Evolutionary conservation across 2,113 vertebrate genomes (phyloP).

Genomic region (Propithecus coquereli): DNA sequence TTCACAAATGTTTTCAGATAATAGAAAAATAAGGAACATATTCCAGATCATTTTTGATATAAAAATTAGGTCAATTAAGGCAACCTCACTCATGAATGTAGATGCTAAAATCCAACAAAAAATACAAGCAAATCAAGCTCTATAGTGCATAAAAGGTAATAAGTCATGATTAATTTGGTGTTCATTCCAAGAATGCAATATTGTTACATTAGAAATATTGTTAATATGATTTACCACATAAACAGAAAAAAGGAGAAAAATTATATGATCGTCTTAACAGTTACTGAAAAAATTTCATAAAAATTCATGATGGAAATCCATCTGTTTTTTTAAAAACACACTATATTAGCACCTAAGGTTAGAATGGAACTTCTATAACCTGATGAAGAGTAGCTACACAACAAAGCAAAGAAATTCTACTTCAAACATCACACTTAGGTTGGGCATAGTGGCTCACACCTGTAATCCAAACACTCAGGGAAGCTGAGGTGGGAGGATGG

Average conservation of each 20-base stretch:
- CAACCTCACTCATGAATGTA: not conserved
- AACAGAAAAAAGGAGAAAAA: not conserved
- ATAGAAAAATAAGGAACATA: not conserved
- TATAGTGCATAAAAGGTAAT: not conserved
- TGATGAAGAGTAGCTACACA: not conserved
- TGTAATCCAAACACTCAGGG: too few relatives aligned
- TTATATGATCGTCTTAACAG: not conserved
- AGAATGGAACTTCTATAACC: not conserved
- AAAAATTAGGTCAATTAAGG: not conserved
- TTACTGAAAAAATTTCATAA: not conserved
- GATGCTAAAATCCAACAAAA: not conserved
- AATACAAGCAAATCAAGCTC: not conserved
- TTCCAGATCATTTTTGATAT: not conserved
- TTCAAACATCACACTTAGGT: too few relatives aligned
- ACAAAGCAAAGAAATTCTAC: not conserved
- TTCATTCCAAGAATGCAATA: not conserved
- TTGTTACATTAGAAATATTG: not conserved
- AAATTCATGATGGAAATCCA: not conserved
- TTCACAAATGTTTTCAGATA: not conserved
- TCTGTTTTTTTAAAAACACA: not conserved
- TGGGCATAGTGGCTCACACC: too few relatives aligned
- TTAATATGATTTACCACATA: not conserved
- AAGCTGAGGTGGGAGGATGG: too few relatives aligned
- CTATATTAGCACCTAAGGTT: not conserved
- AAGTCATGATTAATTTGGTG: too few relatives aligned